Evolutionary conservation across 2,113 vertebrate species (phyloP), one percentile per base, ranked within the genome.

Genomic region (Tringa solitaria): DNA sequence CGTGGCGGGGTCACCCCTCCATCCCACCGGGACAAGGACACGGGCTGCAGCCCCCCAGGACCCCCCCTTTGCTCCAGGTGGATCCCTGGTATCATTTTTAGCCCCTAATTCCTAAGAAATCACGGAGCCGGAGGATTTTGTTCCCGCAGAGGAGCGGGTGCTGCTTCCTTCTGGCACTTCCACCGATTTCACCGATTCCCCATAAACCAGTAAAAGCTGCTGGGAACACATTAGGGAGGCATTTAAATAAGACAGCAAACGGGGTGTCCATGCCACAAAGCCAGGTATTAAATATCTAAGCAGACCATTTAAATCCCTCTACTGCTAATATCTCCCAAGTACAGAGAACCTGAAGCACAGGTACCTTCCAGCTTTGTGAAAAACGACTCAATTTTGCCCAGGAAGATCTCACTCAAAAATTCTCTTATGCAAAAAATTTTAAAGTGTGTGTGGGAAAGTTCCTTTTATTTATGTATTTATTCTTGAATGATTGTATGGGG

Each of bases 201-300:
- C 60, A 37, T n/a, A 77, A 97, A 97, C 68, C 95, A 87, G 92
- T 21, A 24, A 51, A 64, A 3, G 73, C 84, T 84, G 96, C 94
- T 90, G 96, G 95, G 91, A 96, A 95, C 75, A 53, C 69, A 53
- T 95, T 78, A 79, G 0, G n/a, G 85, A 92, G 70, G 78, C 33
- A 84, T 87, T 94, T 83, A 95, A 94, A 95, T 91, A 87, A 87
- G 81, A 76, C 43, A 93, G 75, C 63, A 79, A 69, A 95, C 3
- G 30, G 6, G 7, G 87, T 28, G 50, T 56, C 84, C 73, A 45
- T 50, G 95, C 94, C 43, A 41, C 88, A 92, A 90, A 90, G 60
- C 61, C 75, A 68, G 75, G 86, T 77, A 84, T 92, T 93, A 92
- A 97, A 91, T 64, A 90, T 39, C 59, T 27, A 79, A 84, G 90